These are phyloP conservation scores for Marmota monax DNA, from an alignment of 2,113 vertebrate genomes.

Conservation along the genomic window DNA sequence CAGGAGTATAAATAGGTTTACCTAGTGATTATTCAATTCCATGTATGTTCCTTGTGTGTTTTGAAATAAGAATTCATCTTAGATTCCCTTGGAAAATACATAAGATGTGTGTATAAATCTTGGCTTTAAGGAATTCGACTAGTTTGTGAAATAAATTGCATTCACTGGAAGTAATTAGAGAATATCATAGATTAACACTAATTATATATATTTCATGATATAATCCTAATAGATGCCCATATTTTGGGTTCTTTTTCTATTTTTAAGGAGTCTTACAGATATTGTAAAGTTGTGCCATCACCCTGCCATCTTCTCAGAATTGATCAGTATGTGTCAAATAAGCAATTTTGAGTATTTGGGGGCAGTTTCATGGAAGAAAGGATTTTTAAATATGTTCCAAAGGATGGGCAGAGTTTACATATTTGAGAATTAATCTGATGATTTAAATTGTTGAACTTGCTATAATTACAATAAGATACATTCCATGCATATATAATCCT, in stretches of 20 bases:
- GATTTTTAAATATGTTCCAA: neutral
- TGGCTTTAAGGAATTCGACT: neutral
- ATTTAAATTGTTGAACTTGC: neutral
- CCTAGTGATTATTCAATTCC: neutral
- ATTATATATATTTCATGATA: neutral
- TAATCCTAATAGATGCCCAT: neutral
- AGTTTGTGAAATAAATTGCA: neutral
- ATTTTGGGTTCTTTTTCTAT: neutral
- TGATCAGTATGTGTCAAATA: neutral
- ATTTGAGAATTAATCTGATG: neutral
- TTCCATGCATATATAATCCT: too few relatives aligned
- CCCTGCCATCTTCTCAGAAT: neutral
- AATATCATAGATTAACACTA: neutral
- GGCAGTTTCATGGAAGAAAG: neutral
- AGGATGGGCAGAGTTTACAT: neutral
- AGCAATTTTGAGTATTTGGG: neutral
- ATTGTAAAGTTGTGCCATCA: neutral
- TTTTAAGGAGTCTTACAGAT: neutral
- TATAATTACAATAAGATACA: neutral
- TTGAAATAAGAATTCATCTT: neutral
- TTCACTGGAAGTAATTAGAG: neutral
- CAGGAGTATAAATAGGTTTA: neutral
- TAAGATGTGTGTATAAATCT: neutral
- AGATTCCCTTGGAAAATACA: neutral
- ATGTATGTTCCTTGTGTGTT: neutral